These are phyloP conservation scores for Nautilus pompilius DNA, from an alignment of 1,140 invertebrate species.

Conservation along the genomic window DNA sequence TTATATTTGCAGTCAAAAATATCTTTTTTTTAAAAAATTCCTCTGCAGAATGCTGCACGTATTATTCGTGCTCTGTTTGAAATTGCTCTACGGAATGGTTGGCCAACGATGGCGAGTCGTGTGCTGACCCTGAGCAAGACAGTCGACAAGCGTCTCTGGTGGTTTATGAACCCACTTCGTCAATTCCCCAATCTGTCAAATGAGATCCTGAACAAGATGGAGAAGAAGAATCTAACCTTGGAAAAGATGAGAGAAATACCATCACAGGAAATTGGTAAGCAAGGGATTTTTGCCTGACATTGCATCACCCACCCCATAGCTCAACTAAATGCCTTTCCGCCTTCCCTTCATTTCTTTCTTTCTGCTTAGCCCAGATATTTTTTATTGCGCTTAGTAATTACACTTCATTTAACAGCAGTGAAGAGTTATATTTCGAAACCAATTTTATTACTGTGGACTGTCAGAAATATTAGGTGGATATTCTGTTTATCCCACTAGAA, in stretches of 20 bases:
- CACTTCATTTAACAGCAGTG: too few relatives aligned
- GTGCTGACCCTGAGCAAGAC: constrained; percentile 81
- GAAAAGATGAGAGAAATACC: constrained; percentile 82
- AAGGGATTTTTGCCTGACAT: too few relatives aligned
- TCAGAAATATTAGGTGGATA: too few relatives aligned
- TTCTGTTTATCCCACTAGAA: too few relatives aligned
- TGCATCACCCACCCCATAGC: too few relatives aligned
- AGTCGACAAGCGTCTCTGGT: constrained; percentile 76
- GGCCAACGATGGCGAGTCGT: constrained; percentile 80
- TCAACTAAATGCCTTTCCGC: too few relatives aligned
- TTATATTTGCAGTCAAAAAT: too few relatives aligned
- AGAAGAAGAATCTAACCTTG: constrained; percentile 70
- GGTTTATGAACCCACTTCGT: constrained; percentile 77
- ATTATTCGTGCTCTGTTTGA: constrained; percentile 93
- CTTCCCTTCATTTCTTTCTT: too few relatives aligned
- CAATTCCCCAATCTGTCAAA: constrained; percentile 76
- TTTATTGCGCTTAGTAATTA: too few relatives aligned
- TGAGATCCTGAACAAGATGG: constrained; percentile 80
- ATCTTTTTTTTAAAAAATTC: background rate
- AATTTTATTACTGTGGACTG: too few relatives aligned
- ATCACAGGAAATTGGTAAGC: constrained; percentile 75
- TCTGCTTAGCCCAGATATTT: too few relatives aligned
- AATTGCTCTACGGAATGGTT: constrained; percentile 83
- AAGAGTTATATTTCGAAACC: too few relatives aligned
- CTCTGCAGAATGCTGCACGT: constrained; percentile 76